These are phyloP conservation scores for Clarias macrocephalus DNA, from an alignment of 2,113 vertebrate genomes.

Conservation along the genomic window DNA sequence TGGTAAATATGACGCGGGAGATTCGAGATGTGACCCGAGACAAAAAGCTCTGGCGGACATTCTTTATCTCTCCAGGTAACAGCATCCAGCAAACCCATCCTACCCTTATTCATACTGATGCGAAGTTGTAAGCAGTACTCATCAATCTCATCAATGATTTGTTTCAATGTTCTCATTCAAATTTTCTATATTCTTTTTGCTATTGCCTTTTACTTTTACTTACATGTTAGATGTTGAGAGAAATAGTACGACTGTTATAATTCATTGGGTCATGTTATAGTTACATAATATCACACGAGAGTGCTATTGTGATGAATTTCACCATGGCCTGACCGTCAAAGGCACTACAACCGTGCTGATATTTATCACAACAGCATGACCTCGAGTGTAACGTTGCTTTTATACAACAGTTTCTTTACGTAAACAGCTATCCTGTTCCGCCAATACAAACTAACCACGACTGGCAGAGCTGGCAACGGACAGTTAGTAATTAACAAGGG, in stretches of 20 bases:
- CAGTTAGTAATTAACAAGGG: no score
- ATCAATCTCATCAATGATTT: slow-evolving; percentile 18
- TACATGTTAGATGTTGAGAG: slow-evolving; percentile 17
- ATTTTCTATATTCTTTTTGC: slow-evolving; percentile 32
- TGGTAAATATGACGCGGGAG: slow-evolving; percentile 96
- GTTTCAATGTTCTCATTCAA: not conserved
- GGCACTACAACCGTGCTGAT: no score
- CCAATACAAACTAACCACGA: no score
- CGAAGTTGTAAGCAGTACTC: not conserved
- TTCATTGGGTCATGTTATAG: slow-evolving; percentile 19
- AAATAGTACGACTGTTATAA: not conserved
- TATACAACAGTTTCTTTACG: no score
- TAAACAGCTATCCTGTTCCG: no score
- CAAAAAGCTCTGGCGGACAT: slow-evolving; percentile 94
- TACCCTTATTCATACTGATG: not conserved
- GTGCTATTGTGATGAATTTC: no score
- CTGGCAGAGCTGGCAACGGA: no score
- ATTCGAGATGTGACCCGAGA: slow-evolving; percentile 91
- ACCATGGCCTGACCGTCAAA: no score
- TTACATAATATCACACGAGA: slow-evolving; percentile 18
- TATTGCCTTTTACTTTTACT: not conserved
- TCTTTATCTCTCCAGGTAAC: slow-evolving; percentile 88
- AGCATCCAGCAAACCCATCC: not conserved
- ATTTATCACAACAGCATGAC: no score
- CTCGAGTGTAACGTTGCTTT: no score